Percentiles rank a stretch among this genome's conserved stretches.
phyloP scores from a whole-genome alignment of 2,113 vertebrate genomes.

The Pterocles orientalis region DNA sequence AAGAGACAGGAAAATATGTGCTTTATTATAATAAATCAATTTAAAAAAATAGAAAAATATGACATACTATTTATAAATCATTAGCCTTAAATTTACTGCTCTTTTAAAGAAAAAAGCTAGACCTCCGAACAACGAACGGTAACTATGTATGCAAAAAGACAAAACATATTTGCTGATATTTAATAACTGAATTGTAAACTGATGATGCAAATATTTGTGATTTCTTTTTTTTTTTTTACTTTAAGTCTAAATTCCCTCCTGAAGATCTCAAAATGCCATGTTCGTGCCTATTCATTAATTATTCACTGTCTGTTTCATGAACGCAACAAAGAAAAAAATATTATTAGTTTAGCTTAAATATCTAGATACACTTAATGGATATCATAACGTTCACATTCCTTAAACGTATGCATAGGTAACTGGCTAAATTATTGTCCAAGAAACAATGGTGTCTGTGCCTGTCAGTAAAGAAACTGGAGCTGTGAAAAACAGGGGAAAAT shows the following conservation, averaged over 20 bases:
- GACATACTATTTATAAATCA: not conserved
- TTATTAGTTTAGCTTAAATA: not conserved
- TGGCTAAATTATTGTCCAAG: not conserved
- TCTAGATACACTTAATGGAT: not conserved
- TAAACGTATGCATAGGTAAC: not conserved
- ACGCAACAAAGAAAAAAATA: not conserved
- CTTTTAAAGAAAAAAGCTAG: not conserved
- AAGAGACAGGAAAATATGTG: not conserved
- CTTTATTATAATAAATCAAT: not conserved
- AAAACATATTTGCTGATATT: not conserved
- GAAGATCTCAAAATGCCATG: not conserved
- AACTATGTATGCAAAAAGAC: not conserved
- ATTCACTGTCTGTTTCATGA: not conserved
- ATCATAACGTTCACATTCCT: not conserved
- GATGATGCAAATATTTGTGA: not conserved
- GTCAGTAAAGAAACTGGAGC: not conserved
- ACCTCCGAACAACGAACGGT: not conserved
- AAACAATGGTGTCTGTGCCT: not conserved
- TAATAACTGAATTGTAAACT: not conserved
- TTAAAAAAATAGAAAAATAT: not conserved
- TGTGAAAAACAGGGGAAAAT: not conserved
- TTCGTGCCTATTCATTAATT: not conserved
- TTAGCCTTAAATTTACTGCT: not conserved
- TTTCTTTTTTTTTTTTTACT: not conserved
- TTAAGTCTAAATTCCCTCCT: not conserved